Percentiles rank a stretch among this genome's conserved stretches.
phyloP scores from a whole-genome alignment of 2,888 invertebrate species.

The Drosophila helvetica region DNA sequence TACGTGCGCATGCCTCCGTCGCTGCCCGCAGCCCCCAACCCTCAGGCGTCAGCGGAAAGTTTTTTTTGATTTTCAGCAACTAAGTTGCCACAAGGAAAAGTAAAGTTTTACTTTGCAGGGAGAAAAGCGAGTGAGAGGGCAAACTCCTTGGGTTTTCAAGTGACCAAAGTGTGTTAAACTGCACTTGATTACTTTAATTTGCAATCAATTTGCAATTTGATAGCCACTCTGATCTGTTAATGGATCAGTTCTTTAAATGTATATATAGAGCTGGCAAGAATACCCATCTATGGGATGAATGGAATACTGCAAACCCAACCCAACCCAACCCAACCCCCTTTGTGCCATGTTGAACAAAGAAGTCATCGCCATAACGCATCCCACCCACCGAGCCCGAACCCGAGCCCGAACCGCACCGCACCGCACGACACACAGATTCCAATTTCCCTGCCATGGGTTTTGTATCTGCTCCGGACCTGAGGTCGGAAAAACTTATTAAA shows the following conservation, averaged over 20 bases:
- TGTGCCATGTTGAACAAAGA: not conserved
- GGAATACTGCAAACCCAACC: not conserved
- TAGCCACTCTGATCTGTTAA: not conserved
- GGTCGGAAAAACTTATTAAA: constrained; percentile 53
- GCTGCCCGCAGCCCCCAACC: too few relatives aligned
- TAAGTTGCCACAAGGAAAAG: not conserved
- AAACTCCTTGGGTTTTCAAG: not conserved
- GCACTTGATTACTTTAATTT: not conserved
- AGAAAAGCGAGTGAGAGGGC: not conserved
- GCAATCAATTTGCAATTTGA: not conserved
- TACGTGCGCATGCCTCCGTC: not conserved
- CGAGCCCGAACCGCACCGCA: too few relatives aligned
- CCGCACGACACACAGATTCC: not conserved
- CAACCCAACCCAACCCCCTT: not conserved
- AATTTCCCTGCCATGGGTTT: not conserved
- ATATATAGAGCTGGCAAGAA: not conserved
- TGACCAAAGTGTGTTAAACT: not conserved
- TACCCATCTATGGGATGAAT: not conserved
- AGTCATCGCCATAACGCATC: not conserved
- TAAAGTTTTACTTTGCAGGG: not conserved
- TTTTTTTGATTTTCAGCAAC: not conserved
- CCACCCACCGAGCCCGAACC: not conserved
- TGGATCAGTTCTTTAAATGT: not conserved
- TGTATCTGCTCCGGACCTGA: constrained; percentile 5
- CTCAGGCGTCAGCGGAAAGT: too few relatives aligned